Percentiles rank a stretch among this genome's conserved stretches.
phyloP scores from a whole-genome alignment of 2,797 vertebrate genomes.

The Poecile montanus region DNA sequence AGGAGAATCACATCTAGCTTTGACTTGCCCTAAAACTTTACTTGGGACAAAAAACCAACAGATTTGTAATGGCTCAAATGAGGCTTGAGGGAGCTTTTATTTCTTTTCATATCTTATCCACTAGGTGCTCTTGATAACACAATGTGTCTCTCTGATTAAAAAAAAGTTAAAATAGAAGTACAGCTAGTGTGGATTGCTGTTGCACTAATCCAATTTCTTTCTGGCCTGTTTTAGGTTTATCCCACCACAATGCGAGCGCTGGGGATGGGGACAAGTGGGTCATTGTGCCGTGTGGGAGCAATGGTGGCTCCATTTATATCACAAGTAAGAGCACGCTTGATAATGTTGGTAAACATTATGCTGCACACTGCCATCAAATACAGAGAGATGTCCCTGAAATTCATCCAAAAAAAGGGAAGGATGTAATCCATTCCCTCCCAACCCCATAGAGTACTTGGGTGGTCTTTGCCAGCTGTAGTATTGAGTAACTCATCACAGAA shows the following conservation, averaged over 20 bases:
- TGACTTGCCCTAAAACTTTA: not conserved
- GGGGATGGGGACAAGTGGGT: constrained; percentile 92
- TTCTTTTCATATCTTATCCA: not conserved
- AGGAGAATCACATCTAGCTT: not conserved
- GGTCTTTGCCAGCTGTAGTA: not conserved
- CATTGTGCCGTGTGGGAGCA: constrained; percentile 90
- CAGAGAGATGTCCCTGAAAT: not conserved
- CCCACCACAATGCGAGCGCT: constrained; percentile 87
- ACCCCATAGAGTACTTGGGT: fast-evolving
- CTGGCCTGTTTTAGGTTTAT: constrained; percentile 83
- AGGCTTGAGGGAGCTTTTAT: not conserved
- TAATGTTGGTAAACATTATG: not conserved
- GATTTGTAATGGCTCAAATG: not conserved
- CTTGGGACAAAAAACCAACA: not conserved
- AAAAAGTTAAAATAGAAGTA: not conserved
- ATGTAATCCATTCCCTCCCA: not conserved
- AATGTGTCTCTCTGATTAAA: not conserved
- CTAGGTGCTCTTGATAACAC: not conserved
- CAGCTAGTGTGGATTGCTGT: not conserved
- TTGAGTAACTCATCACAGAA: not conserved
- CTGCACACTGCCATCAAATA: not conserved
- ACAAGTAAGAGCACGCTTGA: constrained; percentile 79
- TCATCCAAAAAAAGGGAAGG: not conserved
- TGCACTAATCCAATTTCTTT: not conserved
- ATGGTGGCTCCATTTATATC: constrained; percentile 95